A percentile compares a stretch with the other conserved stretches of the same genome.
phyloP scores from a whole-genome alignment of 2,797 vertebrate species.

The Falco rusticolus region DNA sequence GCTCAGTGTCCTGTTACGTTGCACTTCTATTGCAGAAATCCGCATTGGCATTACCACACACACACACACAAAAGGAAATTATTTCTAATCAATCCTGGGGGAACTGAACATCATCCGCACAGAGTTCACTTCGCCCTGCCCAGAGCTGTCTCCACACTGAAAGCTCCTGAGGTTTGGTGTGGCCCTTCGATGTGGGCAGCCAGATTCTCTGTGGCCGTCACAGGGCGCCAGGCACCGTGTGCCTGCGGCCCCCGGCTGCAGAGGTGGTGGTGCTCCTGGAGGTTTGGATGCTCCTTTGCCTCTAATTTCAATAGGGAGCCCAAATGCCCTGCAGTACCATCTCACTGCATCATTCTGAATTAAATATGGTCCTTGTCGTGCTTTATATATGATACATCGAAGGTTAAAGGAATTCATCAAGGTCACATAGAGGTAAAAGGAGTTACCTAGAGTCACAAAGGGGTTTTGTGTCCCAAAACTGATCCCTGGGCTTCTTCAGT shows the following conservation, averaged over 20 bases:
- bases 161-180: fast-evolving
- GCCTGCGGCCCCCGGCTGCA: fast-evolving
- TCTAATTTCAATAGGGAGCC: not conserved
- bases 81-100: fast-evolving
- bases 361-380: not conserved
- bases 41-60: not conserved
- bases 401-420: not conserved
- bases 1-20: fast-evolving
- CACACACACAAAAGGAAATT: not conserved
- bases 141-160: fast-evolving
- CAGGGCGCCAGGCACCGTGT: fast-evolving
- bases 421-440: not conserved
- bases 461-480: not conserved
- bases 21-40: not conserved
- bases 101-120: not conserved
- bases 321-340: not conserved
- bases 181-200: fast-evolving
- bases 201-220: too few relatives aligned
- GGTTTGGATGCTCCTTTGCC: not conserved
- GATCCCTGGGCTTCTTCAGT: not conserved
- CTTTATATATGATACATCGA: fast-evolving
- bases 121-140: not conserved
- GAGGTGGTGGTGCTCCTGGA: fast-evolving
- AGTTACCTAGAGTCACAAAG: fast-evolving
- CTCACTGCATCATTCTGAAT: not conserved